Evolutionary conservation across 1,140 invertebrate species (phyloP).

Genomic region (Dryas iulia): DNA sequence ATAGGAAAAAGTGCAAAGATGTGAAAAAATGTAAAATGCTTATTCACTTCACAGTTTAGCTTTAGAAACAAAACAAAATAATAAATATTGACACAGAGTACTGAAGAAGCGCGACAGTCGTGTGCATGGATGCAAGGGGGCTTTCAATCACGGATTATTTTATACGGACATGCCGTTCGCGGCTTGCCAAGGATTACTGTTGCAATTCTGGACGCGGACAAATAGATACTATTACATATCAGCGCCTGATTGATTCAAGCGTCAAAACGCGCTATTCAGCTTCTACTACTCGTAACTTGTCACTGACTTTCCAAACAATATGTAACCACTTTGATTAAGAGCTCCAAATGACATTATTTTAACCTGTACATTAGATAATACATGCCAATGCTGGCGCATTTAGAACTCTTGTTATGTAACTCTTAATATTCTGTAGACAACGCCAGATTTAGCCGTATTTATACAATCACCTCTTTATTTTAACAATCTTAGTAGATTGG

Average conservation of each 20-base stretch:
- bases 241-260: conserved; percentile 63
- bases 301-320: conserved; percentile 30
- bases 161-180: conserved; percentile 66
- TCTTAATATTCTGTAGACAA: conserved; percentile 4
- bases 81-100: conserved; percentile 5
- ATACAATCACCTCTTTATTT: conserved; percentile 26
- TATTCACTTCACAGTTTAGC: not conserved
- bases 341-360: conserved; percentile 3
- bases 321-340: conserved; percentile 24
- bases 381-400: not conserved
- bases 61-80: not conserved
- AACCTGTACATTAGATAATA: not conserved
- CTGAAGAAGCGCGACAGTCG: conserved; percentile 39
- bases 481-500: conserved; percentile 50
- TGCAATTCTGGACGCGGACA: conserved; percentile 70
- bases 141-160: conserved; percentile 57
- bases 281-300: conserved; percentile 19
- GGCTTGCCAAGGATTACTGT: conserved; percentile 72
- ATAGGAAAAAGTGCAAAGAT: too few species aligned
- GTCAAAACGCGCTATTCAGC: conserved; percentile 45
- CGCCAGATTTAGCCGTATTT: conserved; percentile 21
- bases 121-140: conserved; percentile 45
- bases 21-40: too few species aligned
- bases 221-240: conserved; percentile 72
- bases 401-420: not conserved